Base-by-base conservation (phyloP, 2,888 invertebrate species). In the Macaria liturata region DNA sequence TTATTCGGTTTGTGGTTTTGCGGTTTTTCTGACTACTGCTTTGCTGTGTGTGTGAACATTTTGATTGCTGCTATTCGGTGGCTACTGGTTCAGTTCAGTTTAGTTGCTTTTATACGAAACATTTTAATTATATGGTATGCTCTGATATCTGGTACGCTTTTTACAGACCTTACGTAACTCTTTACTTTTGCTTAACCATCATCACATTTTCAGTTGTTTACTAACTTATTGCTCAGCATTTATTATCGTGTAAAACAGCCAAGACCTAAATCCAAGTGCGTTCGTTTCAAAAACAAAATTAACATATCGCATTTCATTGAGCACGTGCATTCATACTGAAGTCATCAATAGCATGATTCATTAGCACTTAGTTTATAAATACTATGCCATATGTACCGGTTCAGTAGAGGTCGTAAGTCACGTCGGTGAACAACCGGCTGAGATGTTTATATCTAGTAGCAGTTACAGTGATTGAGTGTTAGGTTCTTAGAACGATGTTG, bases 331-430 rank as follows among this genome's bases (percentile, higher is more conserved):
- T 46, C 32, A 59, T 42, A 8, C 9, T 37, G 34, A 54, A 64
- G 64, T 71, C 69, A 69, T 70, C 62, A 63, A 57, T 54, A 60
- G n/a, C 20, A 61, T 69, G 72, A 73, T 68, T 74, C 72, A 73
- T 74, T 66, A 63, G 40, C 49, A 61, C 67, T 61, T 56, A 32
- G 65, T 63, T 73, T 70, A 71, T 70, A 74, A 74, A 74, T 70
- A 69, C 60, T 20, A 45, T 40, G 49, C 49, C 50, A 62, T 64
- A 59, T 66, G 64, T 67, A 45, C 51, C 51, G 45, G 51, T 51
- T 37, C 37, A 58, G 34, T 32, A 52, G 44, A 40, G 34, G 45
- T 53, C 39, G 47, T 47, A 47, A 50, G 34, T 51, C 46, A 56
- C 34, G 30, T 8, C 9, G 46, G 52, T 48, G 48, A 57, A 52